These are phyloP conservation scores for Gastrophysa polygoni DNA, from an alignment of 2,888 invertebrate species.

Conservation along the genomic window DNA sequence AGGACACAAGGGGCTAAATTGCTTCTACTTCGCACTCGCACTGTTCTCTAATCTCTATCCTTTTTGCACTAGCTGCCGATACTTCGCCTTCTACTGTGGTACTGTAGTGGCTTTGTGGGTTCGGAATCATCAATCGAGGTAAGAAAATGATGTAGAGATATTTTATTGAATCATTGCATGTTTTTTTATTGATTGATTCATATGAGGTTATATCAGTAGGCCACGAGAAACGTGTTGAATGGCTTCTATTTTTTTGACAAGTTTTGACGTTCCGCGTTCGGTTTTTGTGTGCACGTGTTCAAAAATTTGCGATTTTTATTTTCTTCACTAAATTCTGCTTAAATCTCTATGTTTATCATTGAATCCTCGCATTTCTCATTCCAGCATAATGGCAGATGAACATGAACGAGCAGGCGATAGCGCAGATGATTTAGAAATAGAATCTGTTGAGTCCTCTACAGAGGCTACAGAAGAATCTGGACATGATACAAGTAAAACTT, in stretches of 20 bases:
- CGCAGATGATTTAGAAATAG: constrained; percentile 69
- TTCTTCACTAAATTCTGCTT: background rate
- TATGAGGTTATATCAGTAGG: background rate
- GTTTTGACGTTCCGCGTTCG: constrained; percentile 33
- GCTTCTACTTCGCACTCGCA: background rate
- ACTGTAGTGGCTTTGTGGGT: background rate
- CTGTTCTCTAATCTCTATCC: background rate
- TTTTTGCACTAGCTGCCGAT: background rate
- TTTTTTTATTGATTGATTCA: no score
- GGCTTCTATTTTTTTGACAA: constrained; percentile 3
- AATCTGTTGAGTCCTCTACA: constrained; percentile 71
- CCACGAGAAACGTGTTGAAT: background rate
- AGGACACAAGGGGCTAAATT: background rate
- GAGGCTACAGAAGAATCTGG: constrained; percentile 60
- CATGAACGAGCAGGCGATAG: constrained; percentile 68
- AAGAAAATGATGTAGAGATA: background rate
- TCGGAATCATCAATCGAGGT: background rate
- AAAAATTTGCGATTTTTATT: constrained; percentile 4
- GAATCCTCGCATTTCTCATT: no score
- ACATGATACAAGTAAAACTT: constrained; percentile 57
- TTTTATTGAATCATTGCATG: no score
- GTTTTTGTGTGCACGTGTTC: constrained; percentile 36
- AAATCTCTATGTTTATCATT: background rate
- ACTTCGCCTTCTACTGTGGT: no score
- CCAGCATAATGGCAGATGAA: constrained; percentile 67